phyloP scores from a whole-genome alignment of 2,888 invertebrate species.

The Cheilosia vulpina region DNA sequence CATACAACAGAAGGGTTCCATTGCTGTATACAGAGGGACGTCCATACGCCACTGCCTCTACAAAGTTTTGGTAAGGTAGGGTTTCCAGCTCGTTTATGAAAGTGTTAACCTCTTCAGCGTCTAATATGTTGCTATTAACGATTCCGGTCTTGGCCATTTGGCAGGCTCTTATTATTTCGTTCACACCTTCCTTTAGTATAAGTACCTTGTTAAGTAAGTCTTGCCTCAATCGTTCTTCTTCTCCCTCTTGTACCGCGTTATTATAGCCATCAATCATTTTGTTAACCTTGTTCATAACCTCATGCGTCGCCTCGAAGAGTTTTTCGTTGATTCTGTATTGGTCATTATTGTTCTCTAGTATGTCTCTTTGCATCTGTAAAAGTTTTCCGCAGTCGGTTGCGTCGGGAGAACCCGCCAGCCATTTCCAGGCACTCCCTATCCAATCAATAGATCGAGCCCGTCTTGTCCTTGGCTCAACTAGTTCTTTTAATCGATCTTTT shows the following conservation, averaged over 20 bases:
- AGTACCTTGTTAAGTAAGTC: no score
- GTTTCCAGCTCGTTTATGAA: background rate
- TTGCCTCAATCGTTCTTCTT: no score
- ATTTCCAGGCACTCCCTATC: slow-evolving; percentile 11
- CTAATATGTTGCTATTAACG: no score
- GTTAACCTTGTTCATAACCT: no score
- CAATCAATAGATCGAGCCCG: no score
- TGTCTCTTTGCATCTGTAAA: slow-evolving; percentile 1
- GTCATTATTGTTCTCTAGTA: background rate
- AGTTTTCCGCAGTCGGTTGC: background rate
- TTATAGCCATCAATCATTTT: no score
- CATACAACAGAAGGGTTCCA: no score
- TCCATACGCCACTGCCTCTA: no score
- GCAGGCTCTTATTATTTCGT: slow-evolving; percentile 9
- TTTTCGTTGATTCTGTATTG: slow-evolving; percentile 13
- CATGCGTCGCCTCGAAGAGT: background rate
- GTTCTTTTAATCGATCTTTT: background rate
- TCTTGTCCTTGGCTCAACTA: no score
- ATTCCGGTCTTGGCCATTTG: slow-evolving; percentile 8
- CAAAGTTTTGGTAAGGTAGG: slow-evolving; percentile 1
- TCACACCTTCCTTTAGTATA: background rate
- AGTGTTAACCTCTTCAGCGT: no score
- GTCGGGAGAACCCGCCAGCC: slow-evolving; percentile 3
- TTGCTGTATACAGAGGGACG: no score
- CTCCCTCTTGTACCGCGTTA: no score